Conservation (phyloP, 2,113 vertebrate species). For the Microcebus ravelobensis region DNA sequence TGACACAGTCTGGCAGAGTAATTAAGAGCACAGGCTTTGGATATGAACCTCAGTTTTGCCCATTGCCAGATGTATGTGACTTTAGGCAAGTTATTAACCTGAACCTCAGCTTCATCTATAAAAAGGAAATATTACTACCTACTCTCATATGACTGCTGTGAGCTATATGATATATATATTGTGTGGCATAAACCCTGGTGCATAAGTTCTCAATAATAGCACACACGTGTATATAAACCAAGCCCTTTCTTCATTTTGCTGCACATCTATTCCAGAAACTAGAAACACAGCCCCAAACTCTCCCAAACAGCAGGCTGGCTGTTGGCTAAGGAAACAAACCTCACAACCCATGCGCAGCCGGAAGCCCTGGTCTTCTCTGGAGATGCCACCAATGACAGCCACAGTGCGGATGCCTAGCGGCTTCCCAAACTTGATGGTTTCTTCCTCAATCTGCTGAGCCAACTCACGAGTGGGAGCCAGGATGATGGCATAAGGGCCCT, state of each 20-base stretch:
- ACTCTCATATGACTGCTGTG: background rate
- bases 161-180: background rate
- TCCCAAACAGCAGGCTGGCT: background rate
- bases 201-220: background rate
- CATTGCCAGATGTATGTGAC: background rate
- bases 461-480: conserved; percentile 97
- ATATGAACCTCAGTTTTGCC: background rate
- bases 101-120: background rate
- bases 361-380: conserved; percentile 98
- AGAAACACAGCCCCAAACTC: background rate
- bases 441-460: conserved; percentile 99
- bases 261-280: background rate
- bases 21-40: background rate
- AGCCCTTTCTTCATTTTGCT: conserved; percentile 1
- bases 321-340: conserved; percentile 82
- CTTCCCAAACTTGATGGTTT: conserved; percentile 98
- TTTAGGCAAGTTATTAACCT: background rate
- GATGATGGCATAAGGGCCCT: conserved; percentile 98
- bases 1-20: background rate
- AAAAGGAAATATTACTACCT: background rate
- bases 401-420: conserved; percentile 97
- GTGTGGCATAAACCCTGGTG: background rate
- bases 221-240: background rate
- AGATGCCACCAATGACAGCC: conserved; percentile 98
- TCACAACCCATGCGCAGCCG: conserved; percentile 98